Percentiles rank a stretch among this genome's conserved stretches.
Conservation (phyloP, 2,797 vertebrate species). For the Spinibarbus caldwelli region DNA sequence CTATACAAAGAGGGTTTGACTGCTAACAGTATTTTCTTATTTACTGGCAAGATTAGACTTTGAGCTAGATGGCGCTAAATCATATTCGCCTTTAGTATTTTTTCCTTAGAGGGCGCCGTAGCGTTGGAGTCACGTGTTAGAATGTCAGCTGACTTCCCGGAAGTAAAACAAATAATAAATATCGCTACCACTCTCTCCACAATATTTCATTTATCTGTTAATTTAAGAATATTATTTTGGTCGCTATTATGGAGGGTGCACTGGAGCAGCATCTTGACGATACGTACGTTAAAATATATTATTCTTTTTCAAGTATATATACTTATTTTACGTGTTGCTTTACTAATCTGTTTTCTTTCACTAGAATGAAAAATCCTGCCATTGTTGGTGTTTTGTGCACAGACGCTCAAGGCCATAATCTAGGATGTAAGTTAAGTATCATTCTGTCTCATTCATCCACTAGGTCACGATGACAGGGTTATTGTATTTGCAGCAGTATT, state of each 20-base stretch:
- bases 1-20: background rate
- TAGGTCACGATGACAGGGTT: background rate
- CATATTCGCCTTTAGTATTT: constrained; percentile 34
- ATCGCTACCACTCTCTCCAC: background rate
- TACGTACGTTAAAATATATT: constrained; percentile 79
- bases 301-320: background rate
- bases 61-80: constrained; percentile 30
- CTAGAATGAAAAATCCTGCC: constrained; percentile 94
- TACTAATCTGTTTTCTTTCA: constrained; percentile 2
- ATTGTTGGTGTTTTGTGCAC: constrained; percentile 93
- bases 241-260: constrained; percentile 82
- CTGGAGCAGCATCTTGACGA: constrained; percentile 92
- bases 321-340: background rate
- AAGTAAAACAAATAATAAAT: constrained; percentile 56
- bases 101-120: constrained; percentile 56
- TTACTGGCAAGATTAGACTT: background rate
- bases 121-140: constrained; percentile 61
- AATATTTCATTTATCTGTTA: constrained; percentile 33
- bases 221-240: constrained; percentile 18
- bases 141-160: constrained; percentile 68
- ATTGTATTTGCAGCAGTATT: background rate
- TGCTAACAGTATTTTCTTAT: background rate
- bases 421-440: constrained; percentile 93
- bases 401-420: constrained; percentile 92
- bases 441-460: background rate